A percentile compares a stretch with the other conserved stretches of the same genome.
Conservation (phyloP, 2,797 vertebrate genomes). For the Enteromius radiatus region DNA sequence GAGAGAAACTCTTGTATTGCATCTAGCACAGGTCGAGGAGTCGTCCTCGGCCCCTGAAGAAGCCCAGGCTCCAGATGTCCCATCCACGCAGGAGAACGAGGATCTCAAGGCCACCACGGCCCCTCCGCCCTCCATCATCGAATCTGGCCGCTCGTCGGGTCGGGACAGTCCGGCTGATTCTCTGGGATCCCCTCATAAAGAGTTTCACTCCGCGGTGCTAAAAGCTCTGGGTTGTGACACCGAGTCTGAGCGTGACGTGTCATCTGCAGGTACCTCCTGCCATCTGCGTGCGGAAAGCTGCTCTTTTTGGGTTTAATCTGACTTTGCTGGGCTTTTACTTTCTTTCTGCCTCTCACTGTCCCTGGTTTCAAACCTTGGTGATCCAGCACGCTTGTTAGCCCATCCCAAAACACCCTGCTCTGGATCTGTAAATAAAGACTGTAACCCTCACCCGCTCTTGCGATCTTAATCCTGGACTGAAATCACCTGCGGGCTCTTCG, state of each 20-base stretch:
- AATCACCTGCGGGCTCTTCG: constrained; percentile 45
- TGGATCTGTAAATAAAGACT: background rate
- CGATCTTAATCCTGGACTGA: background rate
- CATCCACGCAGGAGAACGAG: constrained; percentile 12
- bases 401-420: background rate
- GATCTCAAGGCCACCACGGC: constrained; percentile 47
- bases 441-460: background rate
- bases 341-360: constrained; percentile 20
- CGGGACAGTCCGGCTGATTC: constrained; percentile 26
- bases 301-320: constrained; percentile 40
- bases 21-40: constrained; percentile 64
- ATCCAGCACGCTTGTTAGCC: background rate
- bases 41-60: constrained; percentile 62
- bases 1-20: constrained; percentile 70
- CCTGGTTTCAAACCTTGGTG: constrained; percentile 20
- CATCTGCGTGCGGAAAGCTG: constrained; percentile 32
- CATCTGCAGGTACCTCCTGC: constrained; percentile 79
- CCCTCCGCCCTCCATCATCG: constrained; percentile 48
- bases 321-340: constrained; percentile 32
- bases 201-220: constrained; percentile 84
- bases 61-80: constrained; percentile 42
- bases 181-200: constrained; percentile 76
- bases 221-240: constrained; percentile 76
- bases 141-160: constrained; percentile 43
- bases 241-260: constrained; percentile 68